phyloP scores from a whole-genome alignment of 2,113 vertebrate genomes.

The Dendrocopos noguchii region DNA sequence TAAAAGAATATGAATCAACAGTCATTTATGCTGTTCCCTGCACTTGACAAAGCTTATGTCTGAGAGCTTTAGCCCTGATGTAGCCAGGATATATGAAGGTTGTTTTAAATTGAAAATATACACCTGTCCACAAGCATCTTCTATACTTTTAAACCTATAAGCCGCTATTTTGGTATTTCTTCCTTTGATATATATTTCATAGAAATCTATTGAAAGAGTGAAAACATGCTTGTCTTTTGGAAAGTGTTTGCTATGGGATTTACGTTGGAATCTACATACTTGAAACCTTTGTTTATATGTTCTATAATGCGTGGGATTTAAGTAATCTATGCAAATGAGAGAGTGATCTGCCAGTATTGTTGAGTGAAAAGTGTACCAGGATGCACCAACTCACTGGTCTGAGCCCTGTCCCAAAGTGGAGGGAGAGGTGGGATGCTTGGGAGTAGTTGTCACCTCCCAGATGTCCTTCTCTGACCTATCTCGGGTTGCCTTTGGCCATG shows the following conservation, averaged over 20 bases:
- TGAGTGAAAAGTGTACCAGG: neutral
- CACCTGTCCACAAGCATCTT: neutral
- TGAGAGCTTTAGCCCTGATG: conserved; percentile 15
- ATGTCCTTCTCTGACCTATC: neutral
- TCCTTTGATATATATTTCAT: neutral
- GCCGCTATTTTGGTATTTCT: neutral
- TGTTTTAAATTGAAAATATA: neutral
- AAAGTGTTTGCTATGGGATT: neutral
- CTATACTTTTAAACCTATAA: neutral
- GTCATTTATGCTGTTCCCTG: conserved; percentile 18
- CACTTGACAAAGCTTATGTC: conserved; percentile 13
- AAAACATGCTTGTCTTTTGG: neutral
- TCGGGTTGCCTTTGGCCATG: accelerated
- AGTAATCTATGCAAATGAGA: neutral
- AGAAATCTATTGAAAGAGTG: neutral
- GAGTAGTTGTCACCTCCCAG: neutral
- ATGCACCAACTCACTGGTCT: neutral
- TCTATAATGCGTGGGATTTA: neutral
- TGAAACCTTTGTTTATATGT: neutral
- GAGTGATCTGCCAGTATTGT: neutral
- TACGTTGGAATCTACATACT: neutral
- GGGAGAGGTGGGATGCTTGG: neutral
- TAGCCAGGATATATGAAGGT: neutral
- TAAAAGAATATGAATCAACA: conserved; percentile 61
- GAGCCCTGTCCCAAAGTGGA: neutral